phyloP scores from a whole-genome alignment of 2,888 invertebrate species.

The Resseliella maxima region DNA sequence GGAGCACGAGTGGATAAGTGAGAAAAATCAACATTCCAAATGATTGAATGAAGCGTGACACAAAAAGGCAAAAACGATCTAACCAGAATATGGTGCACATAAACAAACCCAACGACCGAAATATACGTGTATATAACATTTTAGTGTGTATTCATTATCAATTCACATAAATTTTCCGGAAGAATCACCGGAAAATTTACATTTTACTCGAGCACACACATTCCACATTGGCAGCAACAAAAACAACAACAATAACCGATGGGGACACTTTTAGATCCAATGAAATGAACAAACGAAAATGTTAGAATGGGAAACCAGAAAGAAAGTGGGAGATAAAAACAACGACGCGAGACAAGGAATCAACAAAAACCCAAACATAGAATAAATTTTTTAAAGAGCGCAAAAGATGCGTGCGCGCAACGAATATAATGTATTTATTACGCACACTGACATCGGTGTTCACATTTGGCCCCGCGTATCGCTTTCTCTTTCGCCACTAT shows the following conservation, averaged over 20 bases:
- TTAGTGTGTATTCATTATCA: slow-evolving; percentile 9
- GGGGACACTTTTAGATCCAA: slow-evolving; percentile 23
- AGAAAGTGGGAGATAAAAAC: neutral
- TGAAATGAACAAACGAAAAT: neutral
- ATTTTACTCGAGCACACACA: slow-evolving; percentile 18
- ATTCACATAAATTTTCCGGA: slow-evolving; percentile 53
- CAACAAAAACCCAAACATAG: slow-evolving; percentile 20
- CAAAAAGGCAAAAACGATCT: neutral
- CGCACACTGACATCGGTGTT: slow-evolving; percentile 24
- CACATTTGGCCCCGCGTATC: neutral
- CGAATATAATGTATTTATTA: slow-evolving; percentile 44
- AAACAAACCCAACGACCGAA: neutral
- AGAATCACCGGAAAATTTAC: slow-evolving; percentile 53
- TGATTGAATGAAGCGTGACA: slow-evolving; percentile 34
- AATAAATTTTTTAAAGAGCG: neutral
- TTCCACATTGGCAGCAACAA: slow-evolving; percentile 4
- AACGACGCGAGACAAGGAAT: neutral
- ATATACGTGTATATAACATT: neutral
- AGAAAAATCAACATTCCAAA: slow-evolving; percentile 41
- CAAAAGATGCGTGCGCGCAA: neutral
- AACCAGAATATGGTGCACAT: neutral
- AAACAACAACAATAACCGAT: neutral
- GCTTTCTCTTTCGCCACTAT: neutral
- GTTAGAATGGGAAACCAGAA: neutral
- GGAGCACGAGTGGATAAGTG: neutral